Base-by-base conservation (phyloP, 2,113 vertebrate species). In the Conger conger region DNA sequence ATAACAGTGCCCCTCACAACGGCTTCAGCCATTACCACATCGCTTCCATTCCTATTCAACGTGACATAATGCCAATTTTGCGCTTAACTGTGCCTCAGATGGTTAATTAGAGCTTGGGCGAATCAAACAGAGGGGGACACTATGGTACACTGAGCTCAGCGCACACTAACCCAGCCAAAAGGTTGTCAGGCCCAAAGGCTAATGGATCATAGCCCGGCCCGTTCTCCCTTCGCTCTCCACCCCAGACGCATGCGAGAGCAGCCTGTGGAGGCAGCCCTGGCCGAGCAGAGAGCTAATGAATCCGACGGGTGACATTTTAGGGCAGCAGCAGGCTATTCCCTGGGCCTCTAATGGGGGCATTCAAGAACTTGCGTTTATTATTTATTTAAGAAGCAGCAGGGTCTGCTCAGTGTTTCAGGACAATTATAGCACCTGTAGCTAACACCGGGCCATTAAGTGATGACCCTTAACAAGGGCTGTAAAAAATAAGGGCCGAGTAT, bases 361-460 rank as follows among this genome's bases (percentile, higher is more conserved):
- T 85, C 36, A 63, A 87, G 84, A 83, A 80, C 57, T 78, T 53
- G 53, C 81, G 40, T 42, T 42, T 42, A 80, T 83, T 54, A 76
- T 87, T 84, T 88, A 88, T 88, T 68, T 78, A 86, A 87, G 82
- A 83, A 79, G 80, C 53, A 35, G n/a, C 57, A 76, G 80, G 79
- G 53, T 45, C 80, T 42, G 76, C 80, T 82, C 88, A 84, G 88
- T 82, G 79, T 84, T 79, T 63, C 45, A 68, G 27, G 83, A 80
- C 73, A 82, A 89, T 91, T 90, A 91, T 86, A 78, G 54, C 86
- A 88, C 87, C 89, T 86, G 83, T 63, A 77, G 83, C 86, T 78
- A 60, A 84, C 38, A 54, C 30, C 78, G 68, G 81, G 85, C 85
- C 83, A 84, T 79, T 84, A 79, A 79, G 42, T 20, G 35, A 45